Evolutionary conservation across 2,888 invertebrate genomes (phyloP), one percentile per base, ranked within the genome.

Genomic region (Drosophila infuscata): DNA sequence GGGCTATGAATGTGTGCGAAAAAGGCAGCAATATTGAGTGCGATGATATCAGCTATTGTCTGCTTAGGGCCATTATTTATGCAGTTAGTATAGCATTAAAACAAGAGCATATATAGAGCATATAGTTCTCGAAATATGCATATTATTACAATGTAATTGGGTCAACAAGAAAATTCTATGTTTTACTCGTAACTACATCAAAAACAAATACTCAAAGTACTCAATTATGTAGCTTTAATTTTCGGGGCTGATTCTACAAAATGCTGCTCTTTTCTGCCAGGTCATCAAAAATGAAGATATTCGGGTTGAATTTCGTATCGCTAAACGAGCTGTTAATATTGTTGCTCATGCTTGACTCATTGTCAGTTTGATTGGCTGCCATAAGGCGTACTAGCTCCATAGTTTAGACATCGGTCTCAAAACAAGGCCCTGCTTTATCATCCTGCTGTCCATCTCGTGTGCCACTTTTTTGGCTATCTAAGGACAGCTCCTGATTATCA

Each of bases 401-500:
- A 66, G 0, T 38, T 46, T 4, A 61, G 48, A 33, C 53, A 59
- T 76, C 54, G 4, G 58, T 30, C 25, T 54, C 58, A 20, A 58
- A 63, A 0, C 36, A 62, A 0, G 29, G 7, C 12, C 35, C 59
- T 46, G 25, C 43, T 30, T 29, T 33, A 6, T 3, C 41, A 20
- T 43, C 33, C 3, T 58, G 29, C 48, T 56, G 11, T 0, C 36
- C 52, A 5, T 56, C 48, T 0, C 51, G 57, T 12, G 54, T 29
- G 7, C 36, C 38, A 53, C 2, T n/a, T 17, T 46, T n/a, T 12
- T 25, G 60, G 15, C 57, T 36, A 9, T 74, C 89, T 75, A 88
- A 90, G 9, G 87, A 84, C 53, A 87, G 3, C 0, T 74, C 67
- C 2, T 67, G 71, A 20, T 70, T 72, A 2, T 83, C 77, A 6